A percentile compares a stretch with the other conserved stretches of the same genome.
Conservation (phyloP, 2,888 invertebrate species). For the Eristalis tenax region DNA sequence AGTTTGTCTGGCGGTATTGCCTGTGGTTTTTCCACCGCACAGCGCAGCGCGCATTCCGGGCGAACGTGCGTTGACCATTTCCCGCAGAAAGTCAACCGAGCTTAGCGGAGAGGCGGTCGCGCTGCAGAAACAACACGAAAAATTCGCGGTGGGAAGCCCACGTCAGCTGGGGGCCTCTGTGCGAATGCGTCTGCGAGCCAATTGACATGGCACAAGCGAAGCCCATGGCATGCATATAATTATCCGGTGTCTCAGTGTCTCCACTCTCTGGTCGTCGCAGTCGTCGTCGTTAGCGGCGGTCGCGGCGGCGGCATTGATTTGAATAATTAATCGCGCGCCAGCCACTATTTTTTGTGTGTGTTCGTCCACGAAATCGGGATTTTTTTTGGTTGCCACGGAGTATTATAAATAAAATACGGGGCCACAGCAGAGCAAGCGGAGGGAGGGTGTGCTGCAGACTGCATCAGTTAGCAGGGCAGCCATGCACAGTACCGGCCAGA, state of each 20-base stretch:
- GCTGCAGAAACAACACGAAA: neutral
- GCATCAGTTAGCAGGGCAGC: constrained; percentile 35
- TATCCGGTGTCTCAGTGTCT: constrained; percentile 74
- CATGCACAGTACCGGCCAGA: neutral
- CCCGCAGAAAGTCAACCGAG: constrained; percentile 47
- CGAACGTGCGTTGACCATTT: constrained; percentile 57
- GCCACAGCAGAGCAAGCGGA: constrained; percentile 37
- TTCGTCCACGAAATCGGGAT: neutral
- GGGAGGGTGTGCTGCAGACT: constrained; percentile 19
- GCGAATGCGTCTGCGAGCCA: constrained; percentile 51
- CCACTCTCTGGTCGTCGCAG: constrained; percentile 8
- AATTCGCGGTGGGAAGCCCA: constrained; percentile 25
- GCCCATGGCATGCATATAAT: constrained; percentile 78
- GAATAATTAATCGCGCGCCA: constrained; percentile 79
- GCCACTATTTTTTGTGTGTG: constrained; percentile 38
- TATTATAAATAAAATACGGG: constrained; percentile 27
- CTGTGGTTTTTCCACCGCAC: constrained; percentile 55
- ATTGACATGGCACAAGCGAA: constrained; percentile 63
- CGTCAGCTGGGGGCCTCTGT: neutral
- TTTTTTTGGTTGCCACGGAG: constrained; percentile 23
- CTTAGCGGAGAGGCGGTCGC: constrained; percentile 5
- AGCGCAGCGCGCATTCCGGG: constrained; percentile 18
- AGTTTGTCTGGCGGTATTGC: constrained; percentile 69
- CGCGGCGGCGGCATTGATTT: constrained; percentile 78
- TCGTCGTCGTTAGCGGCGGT: neutral